These are phyloP conservation scores for Drosophila mulleri DNA, from an alignment of 2,888 invertebrate species.

Conservation along the genomic window DNA sequence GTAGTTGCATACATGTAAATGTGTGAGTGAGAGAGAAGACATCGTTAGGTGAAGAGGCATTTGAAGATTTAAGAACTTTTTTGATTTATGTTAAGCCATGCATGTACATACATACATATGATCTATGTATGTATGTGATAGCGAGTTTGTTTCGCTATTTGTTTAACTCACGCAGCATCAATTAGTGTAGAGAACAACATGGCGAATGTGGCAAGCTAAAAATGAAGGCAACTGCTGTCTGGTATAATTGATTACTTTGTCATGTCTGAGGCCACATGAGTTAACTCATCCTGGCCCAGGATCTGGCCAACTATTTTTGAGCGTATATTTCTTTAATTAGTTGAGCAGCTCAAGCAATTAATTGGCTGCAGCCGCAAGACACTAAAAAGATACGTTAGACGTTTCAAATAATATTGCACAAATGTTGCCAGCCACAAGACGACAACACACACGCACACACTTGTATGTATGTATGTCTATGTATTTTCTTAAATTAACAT, in stretches of 20 bases:
- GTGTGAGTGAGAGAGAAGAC: background rate
- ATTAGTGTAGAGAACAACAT: background rate
- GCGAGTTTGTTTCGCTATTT: background rate
- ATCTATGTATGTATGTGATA: background rate
- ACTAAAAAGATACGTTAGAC: constrained; percentile 48
- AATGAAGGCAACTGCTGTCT: background rate
- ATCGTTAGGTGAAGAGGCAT: background rate
- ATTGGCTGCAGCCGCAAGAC: constrained; percentile 54
- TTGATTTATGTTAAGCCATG: background rate
- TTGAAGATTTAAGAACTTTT: background rate
- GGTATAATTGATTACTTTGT: constrained; percentile 12
- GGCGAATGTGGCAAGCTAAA: constrained; percentile 1
- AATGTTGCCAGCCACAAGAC: constrained; percentile 72
- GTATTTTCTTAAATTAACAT: constrained; percentile 81
- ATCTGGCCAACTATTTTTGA: constrained; percentile 59
- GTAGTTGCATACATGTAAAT: background rate
- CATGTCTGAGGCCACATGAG: background rate
- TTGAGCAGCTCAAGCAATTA: constrained; percentile 46
- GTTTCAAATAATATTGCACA: constrained; percentile 78
- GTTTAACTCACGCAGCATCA: background rate
- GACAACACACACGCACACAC: constrained; percentile 4
- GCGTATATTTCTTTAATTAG: constrained; percentile 75
- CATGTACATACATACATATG: background rate
- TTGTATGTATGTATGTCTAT: constrained; percentile 41
- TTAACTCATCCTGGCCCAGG: background rate